Base-by-base conservation (phyloP, 2,797 vertebrate species). In the Brachymystax lenok region DNA sequence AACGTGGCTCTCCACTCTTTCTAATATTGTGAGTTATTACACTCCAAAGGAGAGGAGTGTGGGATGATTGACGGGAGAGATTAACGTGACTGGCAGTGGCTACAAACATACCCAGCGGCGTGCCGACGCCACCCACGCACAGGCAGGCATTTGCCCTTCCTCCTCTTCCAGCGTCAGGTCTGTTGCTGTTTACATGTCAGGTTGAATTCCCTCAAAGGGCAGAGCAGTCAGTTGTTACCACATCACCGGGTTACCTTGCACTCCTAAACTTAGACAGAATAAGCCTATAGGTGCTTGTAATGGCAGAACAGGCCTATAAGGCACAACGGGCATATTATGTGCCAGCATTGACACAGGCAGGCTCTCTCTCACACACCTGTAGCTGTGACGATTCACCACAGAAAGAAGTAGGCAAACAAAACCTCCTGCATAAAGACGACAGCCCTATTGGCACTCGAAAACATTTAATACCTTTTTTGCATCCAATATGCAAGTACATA, bases 11-110 rank as follows among this genome's bases (percentile, higher is more conserved):
- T 7, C 59, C n/a, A 21, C 59, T 24, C 21, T 3, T 21, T 63
- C 59, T 12, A 12, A 63, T 24, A 63, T 10, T 21, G n/a, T 24
- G n/a, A 61, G 59, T 61, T 63, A 24, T 63, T 63, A 1, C 59
- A 24, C 59, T 63, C 10, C 59, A 63, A 63, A 63, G 24, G 69
- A 71, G 73, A 79, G 84, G 27, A 77, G 73, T 5, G 0, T 52
- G 68, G 71, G 54, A 68, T 89, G 88, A 91, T 85, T 90, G 88
- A 88, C 83, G 21, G 85, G 50, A 40, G 69, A 71, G 66, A 85
- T 90, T 85, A 90, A 86, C 64, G 30, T 87, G 89, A 89, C 82
- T 86, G 87, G 85, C 90, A 87, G 83, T 19, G 66, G 81, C 86
- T 84, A 78, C 84, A 88, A 90, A 89, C 86, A 89, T 78, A 76